These are phyloP conservation scores for Cylas formicarius DNA, from an alignment of 1,140 invertebrate species.

Conservation along the genomic window DNA sequence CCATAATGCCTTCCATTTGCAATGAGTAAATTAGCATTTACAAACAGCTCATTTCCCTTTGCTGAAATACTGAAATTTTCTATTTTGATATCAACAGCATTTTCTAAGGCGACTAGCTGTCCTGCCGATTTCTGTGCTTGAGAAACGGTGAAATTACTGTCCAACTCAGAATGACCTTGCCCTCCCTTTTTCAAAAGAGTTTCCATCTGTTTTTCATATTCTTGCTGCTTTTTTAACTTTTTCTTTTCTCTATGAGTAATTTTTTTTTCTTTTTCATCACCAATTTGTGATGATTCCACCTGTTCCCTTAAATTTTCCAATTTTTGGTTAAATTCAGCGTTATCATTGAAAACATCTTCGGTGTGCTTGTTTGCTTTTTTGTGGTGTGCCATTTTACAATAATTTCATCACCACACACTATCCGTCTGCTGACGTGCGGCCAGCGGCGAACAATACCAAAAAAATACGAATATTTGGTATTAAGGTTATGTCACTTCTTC, in stretches of 20 bases:
- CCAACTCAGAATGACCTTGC: constrained; percentile 78
- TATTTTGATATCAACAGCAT: constrained; percentile 96
- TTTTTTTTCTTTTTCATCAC: constrained; percentile 53
- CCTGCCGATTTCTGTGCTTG: constrained; percentile 82
- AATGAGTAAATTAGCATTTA: constrained; percentile 92
- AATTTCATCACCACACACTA: constrained; percentile 35
- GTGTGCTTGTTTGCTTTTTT: constrained; percentile 34
- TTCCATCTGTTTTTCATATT: constrained; percentile 89
- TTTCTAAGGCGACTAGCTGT: constrained; percentile 78
- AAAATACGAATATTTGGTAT: no score
- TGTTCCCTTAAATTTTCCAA: constrained; percentile 26
- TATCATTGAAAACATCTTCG: constrained; percentile 36
- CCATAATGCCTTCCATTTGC: constrained; percentile 93
- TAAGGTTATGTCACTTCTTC: no score
- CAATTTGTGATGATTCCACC: constrained; percentile 24
- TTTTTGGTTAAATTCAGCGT: constrained; percentile 12
- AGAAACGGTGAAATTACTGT: constrained; percentile 93
- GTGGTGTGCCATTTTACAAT: constrained; percentile 2
- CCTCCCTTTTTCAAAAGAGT: constrained; percentile 80
- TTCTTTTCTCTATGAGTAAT: constrained; percentile 92
- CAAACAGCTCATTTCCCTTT: constrained; percentile 95
- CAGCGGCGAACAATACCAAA: no score
- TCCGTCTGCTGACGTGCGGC: no score
- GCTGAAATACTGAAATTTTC: constrained; percentile 98
- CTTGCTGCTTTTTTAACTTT: constrained; percentile 86